Base-by-base conservation (phyloP, 1,140 invertebrate genomes). In the Drosophila saltans region DNA sequence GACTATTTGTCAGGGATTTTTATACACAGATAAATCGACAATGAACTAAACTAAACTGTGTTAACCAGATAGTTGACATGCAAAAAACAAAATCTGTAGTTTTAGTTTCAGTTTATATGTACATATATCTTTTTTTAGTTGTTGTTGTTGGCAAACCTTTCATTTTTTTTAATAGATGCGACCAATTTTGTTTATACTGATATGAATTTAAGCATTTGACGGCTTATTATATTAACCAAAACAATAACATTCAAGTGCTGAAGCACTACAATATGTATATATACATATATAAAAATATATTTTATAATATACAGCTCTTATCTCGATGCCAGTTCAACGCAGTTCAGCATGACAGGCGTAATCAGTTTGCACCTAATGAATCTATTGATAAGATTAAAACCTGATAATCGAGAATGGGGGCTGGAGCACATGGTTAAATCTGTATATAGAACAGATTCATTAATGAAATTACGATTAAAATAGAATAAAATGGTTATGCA, bases 161-260 rank as follows among this genome's bases (percentile, higher is more conserved):
- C 26, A 21, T 61, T 28, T 59, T 7, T 40, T 16, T 41, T 16
- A 16, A 16, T 16, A 40, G 1, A 9, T 39, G 2, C 39, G 9
- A 41, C 16, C 24, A n/a, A 24, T 28, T 28, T 45, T 63, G 41
- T 30, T 45, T 52, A 52, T 52, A 48, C 6, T 48, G 43, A 48
- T 62, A 57, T 24, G 30, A 56, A 9, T 11, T 10, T 10, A 24
- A 28, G 1, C 26, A 26, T 45, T 9, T 40, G 43, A 16, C 52
- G 43, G 21, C 36, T 66, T 57, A 41, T 43, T 36, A 24, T 24
- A n/a, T 52, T 26, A 24, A 16, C 21, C 45, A 24, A 75, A 76
- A 81, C 69, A 69, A 81, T 73, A 88, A 86, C 79, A 82, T 67
- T 77, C 16, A 68, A 82, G 82, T 86, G 60, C 82, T 71, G 66